phyloP scores from a whole-genome alignment of 2,888 invertebrate species.

The Rhingia rostrata region DNA sequence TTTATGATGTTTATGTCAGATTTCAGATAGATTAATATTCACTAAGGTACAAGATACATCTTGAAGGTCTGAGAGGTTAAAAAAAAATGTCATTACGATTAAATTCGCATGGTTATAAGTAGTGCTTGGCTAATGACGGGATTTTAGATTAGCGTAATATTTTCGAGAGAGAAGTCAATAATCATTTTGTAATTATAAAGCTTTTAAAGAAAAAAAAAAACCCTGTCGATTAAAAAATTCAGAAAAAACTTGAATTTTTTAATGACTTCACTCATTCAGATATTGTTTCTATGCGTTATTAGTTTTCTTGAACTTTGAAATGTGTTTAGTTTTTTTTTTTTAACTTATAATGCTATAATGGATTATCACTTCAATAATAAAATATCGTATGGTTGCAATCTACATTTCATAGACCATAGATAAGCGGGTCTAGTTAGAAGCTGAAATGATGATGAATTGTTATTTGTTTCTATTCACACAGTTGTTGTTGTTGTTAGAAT shows the following conservation, averaged over 20 bases:
- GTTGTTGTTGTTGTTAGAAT: conserved; percentile 9
- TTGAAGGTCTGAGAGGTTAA: too few species aligned
- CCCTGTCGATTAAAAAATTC: background rate
- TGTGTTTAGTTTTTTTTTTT: background rate
- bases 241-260: too few species aligned
- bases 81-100: too few species aligned
- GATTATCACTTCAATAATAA: conserved; percentile 49
- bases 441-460: conserved; percentile 24
- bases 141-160: too few species aligned
- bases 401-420: conserved; percentile 41
- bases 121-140: too few species aligned
- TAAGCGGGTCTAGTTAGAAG: conserved; percentile 34
- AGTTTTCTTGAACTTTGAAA: conserved; percentile 51
- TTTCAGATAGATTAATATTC: background rate
- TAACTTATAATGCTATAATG: conserved; percentile 20
- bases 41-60: too few species aligned
- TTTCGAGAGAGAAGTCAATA: too few species aligned
- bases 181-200: too few species aligned
- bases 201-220: background rate
- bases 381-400: conserved; percentile 47
- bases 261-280: background rate
- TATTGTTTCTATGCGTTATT: conserved; percentile 37
- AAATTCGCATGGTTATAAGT: too few species aligned
- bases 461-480: background rate
- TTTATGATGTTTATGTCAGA: background rate